Conservation (phyloP, 1,140 invertebrate species). For the Ylistrum balloti region DNA sequence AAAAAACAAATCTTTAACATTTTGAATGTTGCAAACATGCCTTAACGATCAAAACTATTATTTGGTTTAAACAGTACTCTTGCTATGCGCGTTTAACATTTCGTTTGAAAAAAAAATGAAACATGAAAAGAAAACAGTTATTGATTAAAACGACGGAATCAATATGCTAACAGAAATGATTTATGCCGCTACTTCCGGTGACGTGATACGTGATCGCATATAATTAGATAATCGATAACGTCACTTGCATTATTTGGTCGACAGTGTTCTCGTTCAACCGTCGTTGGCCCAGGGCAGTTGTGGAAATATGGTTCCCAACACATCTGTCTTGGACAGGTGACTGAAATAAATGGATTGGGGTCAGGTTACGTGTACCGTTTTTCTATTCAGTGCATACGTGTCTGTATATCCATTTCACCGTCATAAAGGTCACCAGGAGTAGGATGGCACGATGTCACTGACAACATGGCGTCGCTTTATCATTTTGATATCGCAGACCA, state of each 20-base stretch:
- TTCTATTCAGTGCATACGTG: background rate
- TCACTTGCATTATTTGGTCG: background rate
- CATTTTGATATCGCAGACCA: too few species aligned
- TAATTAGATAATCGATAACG: background rate
- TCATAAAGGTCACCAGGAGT: background rate
- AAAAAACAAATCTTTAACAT: too few species aligned
- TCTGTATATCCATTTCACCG: background rate
- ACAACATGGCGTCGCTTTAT: too few species aligned
- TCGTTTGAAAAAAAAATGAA: too few species aligned
- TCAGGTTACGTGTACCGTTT: background rate
- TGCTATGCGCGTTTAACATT: too few species aligned
- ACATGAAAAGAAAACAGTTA: background rate
- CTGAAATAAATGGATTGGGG: slow-evolving; percentile 10
- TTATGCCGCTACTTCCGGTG: background rate
- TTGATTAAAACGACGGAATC: background rate
- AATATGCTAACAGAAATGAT: slow-evolving; percentile 27
- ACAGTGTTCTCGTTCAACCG: background rate
- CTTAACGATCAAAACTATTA: too few species aligned
- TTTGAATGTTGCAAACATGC: too few species aligned
- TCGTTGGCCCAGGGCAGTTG: background rate
- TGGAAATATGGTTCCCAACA: background rate
- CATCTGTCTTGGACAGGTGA: background rate
- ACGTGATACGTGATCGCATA: too few species aligned
- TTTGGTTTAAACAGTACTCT: background rate
- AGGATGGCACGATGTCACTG: too few species aligned